These are phyloP conservation scores for Lithophane semibrunnea DNA, from an alignment of 2,888 invertebrate species.

Conservation along the genomic window DNA sequence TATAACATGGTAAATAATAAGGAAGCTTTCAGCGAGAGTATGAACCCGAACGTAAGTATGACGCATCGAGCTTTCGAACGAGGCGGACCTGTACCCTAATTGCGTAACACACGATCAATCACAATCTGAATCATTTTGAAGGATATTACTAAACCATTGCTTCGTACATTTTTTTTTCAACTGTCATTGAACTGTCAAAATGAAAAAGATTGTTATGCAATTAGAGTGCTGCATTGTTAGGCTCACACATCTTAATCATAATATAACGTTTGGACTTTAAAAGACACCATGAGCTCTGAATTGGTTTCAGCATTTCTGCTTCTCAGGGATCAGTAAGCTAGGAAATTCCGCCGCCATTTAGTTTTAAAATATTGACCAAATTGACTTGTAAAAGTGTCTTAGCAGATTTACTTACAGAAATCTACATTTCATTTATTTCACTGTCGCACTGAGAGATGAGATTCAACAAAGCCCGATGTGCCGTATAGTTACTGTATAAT, in stretches of 20 bases:
- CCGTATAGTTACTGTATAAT: constrained; percentile 18
- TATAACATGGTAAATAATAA: constrained; percentile 37
- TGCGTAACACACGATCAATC: too few species aligned
- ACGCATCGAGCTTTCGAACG: neutral
- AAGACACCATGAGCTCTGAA: neutral
- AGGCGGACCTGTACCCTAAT: neutral
- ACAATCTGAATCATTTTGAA: too few species aligned
- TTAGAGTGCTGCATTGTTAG: neutral
- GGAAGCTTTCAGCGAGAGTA: constrained; percentile 44
- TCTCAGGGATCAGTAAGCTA: neutral
- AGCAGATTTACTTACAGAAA: neutral
- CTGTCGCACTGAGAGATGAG: neutral
- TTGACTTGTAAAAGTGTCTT: constrained; percentile 1
- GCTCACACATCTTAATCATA: neutral
- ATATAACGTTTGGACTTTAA: too few species aligned
- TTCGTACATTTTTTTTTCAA: too few species aligned
- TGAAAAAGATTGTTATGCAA: too few species aligned
- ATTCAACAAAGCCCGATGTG: constrained; percentile 4
- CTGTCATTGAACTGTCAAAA: too few species aligned
- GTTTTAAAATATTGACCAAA: neutral
- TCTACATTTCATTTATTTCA: constrained; percentile 1
- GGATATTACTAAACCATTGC: too few species aligned
- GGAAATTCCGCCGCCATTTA: neutral
- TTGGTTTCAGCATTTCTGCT: neutral
- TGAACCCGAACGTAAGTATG: neutral